Percentiles rank a stretch among this genome's conserved stretches.
These are phyloP conservation scores for Dunckerocampus dactyliophorus DNA, from an alignment of 2,113 vertebrate genomes.

Conservation along the genomic window DNA sequence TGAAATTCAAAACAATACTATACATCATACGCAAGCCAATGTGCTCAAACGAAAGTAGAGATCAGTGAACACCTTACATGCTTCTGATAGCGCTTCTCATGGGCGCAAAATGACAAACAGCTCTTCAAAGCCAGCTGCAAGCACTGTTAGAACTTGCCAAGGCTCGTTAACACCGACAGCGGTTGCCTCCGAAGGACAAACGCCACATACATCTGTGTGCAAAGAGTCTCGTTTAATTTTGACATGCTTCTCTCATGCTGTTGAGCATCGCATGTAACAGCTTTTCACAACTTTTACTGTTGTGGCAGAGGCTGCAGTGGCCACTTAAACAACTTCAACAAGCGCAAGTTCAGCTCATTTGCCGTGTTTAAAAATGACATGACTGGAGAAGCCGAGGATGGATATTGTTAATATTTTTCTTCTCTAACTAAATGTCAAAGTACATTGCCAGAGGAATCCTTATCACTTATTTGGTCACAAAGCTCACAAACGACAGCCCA, in stretches of 20 bases:
- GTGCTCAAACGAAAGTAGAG: constrained; percentile 57
- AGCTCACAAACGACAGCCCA: constrained; percentile 14
- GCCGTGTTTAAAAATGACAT: neutral
- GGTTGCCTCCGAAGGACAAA: constrained; percentile 80
- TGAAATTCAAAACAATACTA: neutral
- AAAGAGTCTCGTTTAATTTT: constrained; percentile 67
- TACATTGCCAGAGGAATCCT: constrained; percentile 32
- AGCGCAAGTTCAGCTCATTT: neutral
- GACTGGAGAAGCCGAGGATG: constrained; percentile 12
- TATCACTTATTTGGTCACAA: constrained; percentile 31
- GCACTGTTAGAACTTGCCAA: constrained; percentile 75
- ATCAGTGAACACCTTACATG: constrained; percentile 56
- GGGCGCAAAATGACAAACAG: constrained; percentile 61
- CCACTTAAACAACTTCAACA: constrained; percentile 12
- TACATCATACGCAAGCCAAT: constrained; percentile 17
- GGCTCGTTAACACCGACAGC: constrained; percentile 76
- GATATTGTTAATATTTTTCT: constrained; percentile 14
- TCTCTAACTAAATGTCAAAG: constrained; percentile 24
- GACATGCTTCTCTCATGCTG: constrained; percentile 62
- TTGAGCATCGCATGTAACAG: constrained; percentile 64
- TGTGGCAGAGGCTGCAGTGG: constrained; percentile 60
- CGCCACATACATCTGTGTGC: constrained; percentile 67
- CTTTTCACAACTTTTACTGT: constrained; percentile 62
- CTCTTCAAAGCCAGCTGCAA: constrained; percentile 74
- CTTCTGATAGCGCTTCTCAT: constrained; percentile 61